phyloP scores from a whole-genome alignment of 1,140 invertebrate species.

The Procambarus virginalis region DNA sequence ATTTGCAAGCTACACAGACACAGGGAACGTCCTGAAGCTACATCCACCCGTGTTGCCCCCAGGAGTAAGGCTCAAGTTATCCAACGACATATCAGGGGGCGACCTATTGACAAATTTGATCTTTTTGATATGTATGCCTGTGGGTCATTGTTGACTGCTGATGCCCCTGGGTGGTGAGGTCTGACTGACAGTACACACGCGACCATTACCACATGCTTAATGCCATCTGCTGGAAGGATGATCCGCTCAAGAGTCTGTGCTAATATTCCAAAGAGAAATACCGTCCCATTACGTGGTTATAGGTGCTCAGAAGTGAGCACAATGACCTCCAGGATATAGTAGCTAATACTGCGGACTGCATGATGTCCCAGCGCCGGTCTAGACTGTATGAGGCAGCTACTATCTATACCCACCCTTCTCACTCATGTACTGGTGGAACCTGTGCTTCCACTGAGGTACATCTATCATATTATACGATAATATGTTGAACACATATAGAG shows the following conservation, averaged over 20 bases:
- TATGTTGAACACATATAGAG: too few relatives aligned
- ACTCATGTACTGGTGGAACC: too few relatives aligned
- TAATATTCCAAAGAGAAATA: too few relatives aligned
- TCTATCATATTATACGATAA: too few relatives aligned
- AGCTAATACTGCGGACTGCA: too few relatives aligned
- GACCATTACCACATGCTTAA: neutral
- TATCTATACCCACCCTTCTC: too few relatives aligned
- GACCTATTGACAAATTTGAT: neutral
- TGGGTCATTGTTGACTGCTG: neutral
- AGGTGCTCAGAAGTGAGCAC: too few relatives aligned
- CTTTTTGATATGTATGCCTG: neutral
- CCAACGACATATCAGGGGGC: neutral
- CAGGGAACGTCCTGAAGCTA: neutral
- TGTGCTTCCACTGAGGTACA: too few relatives aligned
- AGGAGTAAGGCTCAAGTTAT: neutral
- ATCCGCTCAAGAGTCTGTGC: neutral
- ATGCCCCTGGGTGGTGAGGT: neutral
- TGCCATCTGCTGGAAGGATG: neutral
- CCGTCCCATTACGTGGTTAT: too few relatives aligned
- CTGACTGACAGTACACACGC: neutral
- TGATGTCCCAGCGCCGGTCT: too few relatives aligned
- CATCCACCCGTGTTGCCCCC: neutral
- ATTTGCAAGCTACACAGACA: slow-evolving; percentile 19
- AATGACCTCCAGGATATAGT: too few relatives aligned
- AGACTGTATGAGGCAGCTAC: too few relatives aligned